Base-by-base conservation (phyloP, 2,113 vertebrate species). In the Coturnix japonica region DNA sequence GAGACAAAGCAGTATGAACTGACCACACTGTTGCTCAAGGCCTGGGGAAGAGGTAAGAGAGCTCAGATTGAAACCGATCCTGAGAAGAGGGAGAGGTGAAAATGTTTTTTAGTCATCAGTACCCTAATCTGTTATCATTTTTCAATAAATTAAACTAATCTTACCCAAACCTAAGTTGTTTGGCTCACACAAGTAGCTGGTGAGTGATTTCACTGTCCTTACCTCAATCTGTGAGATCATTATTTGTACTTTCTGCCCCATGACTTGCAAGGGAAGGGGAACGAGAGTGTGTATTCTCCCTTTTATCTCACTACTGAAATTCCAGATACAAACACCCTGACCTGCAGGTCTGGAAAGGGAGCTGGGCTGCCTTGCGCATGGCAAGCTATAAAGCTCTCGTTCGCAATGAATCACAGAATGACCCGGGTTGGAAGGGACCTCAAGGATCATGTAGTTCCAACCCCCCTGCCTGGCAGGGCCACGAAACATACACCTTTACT, bases 331-430 rank as follows among this genome's bases (percentile, higher is more conserved):
- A 3, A 2, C 21, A 4, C 6, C 16, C 10, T 7, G 9, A 31
- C 0, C 51, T 0, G 25, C 6, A 4, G 35, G 3, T 16, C 35
- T 5, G 33, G 10, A 35, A 2, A 51, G 0, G 1, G 1, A 43
- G 13, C 4, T 10, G 1, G 12, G 13, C 41, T 37, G 67, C 7
- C 37, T 63, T 25, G 4, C 1, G 2, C 20, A 22, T 30, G 2
- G 8, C 2, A 54, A 63, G 14, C 4, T 60, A 1, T 5, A 11
- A 51, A 43, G 20, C 4, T 33, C 10, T 30, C 8, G 1, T 7
- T 57, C 35, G 6, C 54, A 47, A n/a, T n/a, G n/a, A n/a, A n/a
- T n/a, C n/a, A n/a, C n/a, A n/a, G n/a, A n/a, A n/a, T n/a, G n/a
- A n/a, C n/a, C n/a, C n/a, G n/a, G n/a, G n/a, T n/a, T n/a, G n/a